Evolutionary conservation across 2,888 invertebrate species (phyloP).

Genomic region (Melieria crassipennis): DNA sequence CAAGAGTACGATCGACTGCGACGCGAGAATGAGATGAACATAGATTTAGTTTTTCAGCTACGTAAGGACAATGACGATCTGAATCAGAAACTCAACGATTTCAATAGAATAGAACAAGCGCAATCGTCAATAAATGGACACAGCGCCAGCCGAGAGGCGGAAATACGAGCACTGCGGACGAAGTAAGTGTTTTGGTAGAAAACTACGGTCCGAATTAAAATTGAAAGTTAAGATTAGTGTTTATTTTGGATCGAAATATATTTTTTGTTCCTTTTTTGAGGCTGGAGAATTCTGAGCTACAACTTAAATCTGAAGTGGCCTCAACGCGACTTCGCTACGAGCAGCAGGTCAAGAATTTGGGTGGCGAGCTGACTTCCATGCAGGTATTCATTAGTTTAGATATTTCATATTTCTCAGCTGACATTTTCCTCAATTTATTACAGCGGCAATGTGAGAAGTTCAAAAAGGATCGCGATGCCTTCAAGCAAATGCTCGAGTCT

Average conservation of each 20-base stretch:
- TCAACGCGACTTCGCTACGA: slow-evolving; percentile 87
- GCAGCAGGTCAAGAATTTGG: slow-evolving; percentile 81
- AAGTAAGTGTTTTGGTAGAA: slow-evolving; percentile 63
- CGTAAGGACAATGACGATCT: slow-evolving; percentile 83
- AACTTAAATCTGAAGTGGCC: slow-evolving; percentile 80
- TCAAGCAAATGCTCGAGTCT: slow-evolving; percentile 88
- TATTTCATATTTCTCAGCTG: background rate
- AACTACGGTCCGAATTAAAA: background rate
- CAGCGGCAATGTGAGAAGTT: slow-evolving; percentile 72
- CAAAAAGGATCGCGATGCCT: slow-evolving; percentile 87
- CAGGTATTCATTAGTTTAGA: slow-evolving; percentile 69
- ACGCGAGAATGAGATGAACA: slow-evolving; percentile 74
- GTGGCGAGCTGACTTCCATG: slow-evolving; percentile 83
- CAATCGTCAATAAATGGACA: slow-evolving; percentile 82
- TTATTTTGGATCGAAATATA: background rate
- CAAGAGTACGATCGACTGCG: slow-evolving; percentile 77
- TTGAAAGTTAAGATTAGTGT: background rate
- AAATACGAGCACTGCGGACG: slow-evolving; percentile 76
- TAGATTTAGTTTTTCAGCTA: slow-evolving; percentile 78
- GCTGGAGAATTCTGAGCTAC: slow-evolving; percentile 75
- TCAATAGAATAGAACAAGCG: slow-evolving; percentile 83
- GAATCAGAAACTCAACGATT: slow-evolving; percentile 83
- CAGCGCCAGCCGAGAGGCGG: slow-evolving; percentile 78
- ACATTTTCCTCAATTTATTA: slow-evolving; percentile 2
- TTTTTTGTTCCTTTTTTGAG: slow-evolving; percentile 50